Evolutionary conservation across 2,113 vertebrate genomes (phyloP), one percentile per base, ranked within the genome.

Genomic region (Lycocorax pyrrhopterus): DNA sequence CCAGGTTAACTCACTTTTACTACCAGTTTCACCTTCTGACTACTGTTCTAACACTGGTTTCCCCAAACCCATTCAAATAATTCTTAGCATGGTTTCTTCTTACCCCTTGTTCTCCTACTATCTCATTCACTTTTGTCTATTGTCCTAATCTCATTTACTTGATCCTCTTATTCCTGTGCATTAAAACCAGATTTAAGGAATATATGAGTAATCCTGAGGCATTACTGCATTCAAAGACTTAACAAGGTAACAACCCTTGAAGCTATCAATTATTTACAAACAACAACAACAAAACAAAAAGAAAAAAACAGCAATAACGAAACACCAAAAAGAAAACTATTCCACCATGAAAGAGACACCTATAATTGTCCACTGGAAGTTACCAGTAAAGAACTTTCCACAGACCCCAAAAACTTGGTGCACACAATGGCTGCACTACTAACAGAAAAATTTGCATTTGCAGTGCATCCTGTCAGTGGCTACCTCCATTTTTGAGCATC

Each of bases 221-320:
- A 74, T 62, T 77, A 71, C 21, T 67, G 33, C 33, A n/a, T 62
- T 86, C 37, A 59, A 69, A 86, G n/a, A 30, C 18, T 51, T 94
- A 59, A 64, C 14, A 90, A 63, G 23, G 46, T 35, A 79, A 41
- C 26, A 86, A 30, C 10, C 47, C 37, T 39, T 51, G 14, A 87
- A 89, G 16, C 26, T 44, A 47, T 16, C 12, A 60, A 22, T 59
- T 68, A 43, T 56, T 84, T 47, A 15, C 69, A 69, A 89, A 66
- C 7, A 37, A 3, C 5, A 56, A 37, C 13, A 76, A 63, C 25
- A 47, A 66, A 55, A 23, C 17, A 53, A 35, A 52, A 56, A 35
- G 4, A 41, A 59, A 49, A 39, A 20, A 21, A 23, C 6, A 52
- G 9, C 16, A 56, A 4, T 18, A 60, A 47, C 0, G 0, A 76